Conservation (phyloP, 2,888 invertebrate genomes). For the Mythimna ferrago region DNA sequence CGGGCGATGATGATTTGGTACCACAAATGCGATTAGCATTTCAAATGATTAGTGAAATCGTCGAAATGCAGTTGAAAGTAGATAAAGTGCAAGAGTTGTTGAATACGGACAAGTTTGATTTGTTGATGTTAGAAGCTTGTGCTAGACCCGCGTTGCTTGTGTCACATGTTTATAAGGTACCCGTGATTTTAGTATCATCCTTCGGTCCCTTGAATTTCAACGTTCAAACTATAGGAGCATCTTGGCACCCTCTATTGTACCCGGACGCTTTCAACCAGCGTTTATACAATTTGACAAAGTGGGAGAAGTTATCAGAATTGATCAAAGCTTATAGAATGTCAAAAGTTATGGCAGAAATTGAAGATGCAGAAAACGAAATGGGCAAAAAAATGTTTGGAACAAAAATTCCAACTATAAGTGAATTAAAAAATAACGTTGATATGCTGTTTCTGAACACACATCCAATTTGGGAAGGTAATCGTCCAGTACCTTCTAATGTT, state of each 20-base stretch:
- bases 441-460: constrained; percentile 82
- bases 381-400: constrained; percentile 66
- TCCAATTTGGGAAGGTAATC: constrained; percentile 73
- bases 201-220: constrained; percentile 55
- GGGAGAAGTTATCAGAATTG: constrained; percentile 68
- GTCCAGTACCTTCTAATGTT: constrained; percentile 79
- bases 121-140: constrained; percentile 18
- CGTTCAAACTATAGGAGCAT: constrained; percentile 63
- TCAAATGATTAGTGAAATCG: not conserved
- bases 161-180: constrained; percentile 13
- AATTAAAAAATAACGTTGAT: constrained; percentile 70
- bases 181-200: constrained; percentile 66
- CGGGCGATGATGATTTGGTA: constrained; percentile 3
- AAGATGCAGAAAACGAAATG: constrained; percentile 56
- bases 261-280: constrained; percentile 61
- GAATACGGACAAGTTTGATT: constrained; percentile 22
- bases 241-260: constrained; percentile 68
- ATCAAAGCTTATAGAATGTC: constrained; percentile 44
- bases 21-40: not conserved
- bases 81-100: constrained; percentile 17
- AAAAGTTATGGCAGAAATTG: constrained; percentile 26
- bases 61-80: constrained; percentile 10
- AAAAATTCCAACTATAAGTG: constrained; percentile 59
- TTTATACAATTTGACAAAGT: constrained; percentile 64
- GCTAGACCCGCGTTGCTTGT: constrained; percentile 1